Base-by-base conservation (phyloP, 1,140 invertebrate species). In the Acromyrmex heyeri region DNA sequence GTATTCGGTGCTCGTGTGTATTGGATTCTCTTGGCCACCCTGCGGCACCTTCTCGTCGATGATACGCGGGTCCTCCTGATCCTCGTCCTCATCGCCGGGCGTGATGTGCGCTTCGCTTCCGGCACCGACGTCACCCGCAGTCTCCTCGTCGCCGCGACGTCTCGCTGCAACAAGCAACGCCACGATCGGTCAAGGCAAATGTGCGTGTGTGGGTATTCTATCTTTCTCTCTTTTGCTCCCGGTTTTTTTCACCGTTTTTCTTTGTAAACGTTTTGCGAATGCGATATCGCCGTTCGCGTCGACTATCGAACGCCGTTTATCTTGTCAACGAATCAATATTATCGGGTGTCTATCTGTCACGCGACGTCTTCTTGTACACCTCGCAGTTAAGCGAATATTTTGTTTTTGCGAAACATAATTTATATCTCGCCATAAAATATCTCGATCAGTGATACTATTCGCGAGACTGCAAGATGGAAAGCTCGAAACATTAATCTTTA, bases 111-210 rank as follows among this genome's bases (percentile, higher is more conserved):
- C 94, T 91, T 95, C 95, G 88, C 95, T 95, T 91, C 94, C 94
- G 77, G 94, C 94, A 76, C 95, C 94, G 90, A 93, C 93, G 87
- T 93, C 94, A 88, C 91, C 94, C 87, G 93, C 92, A 86, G 94
- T 93, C 91, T 95, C 95, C 94, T 95, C 95, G 88, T 95, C 95
- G 91, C 94, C 93, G 85, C 95, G 93, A 92, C 95, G 95, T 88
- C 95, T 95, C 92, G 95, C 95, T 95, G 95, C 92, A 95, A 95
- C 95, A 95, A 95, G 95, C 95, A 95, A 95, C 95, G 94, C 95
- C 95, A 95, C 94, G 88, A 95, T 95, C 95, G 95, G 95, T 95
- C 94, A 95, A 95, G 95, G 95, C 95, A 95, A 93, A 93, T 79
- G 57, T 88, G 90, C 75, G 86, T 82, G 87, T 87, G 86, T 87